Base-by-base conservation (phyloP, 2,888 invertebrate genomes). In the Phragmatobia fuliginosa region DNA sequence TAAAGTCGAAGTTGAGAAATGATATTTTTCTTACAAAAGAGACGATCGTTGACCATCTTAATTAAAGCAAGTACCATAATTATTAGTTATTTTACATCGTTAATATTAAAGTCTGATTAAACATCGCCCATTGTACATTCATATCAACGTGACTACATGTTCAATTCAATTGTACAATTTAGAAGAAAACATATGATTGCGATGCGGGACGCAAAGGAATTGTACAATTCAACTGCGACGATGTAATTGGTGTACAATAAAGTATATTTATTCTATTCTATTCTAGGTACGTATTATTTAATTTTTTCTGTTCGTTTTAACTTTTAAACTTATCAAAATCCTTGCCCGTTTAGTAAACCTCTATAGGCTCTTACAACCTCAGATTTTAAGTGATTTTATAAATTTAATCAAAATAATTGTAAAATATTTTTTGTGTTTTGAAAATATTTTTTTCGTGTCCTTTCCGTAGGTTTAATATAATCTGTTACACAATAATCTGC, bases 111-210 rank as follows among this genome's bases (percentile, higher is more conserved):
- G 6, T 21, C n/a, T 0, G 1, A 45, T 45, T 21, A 2, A n/a
- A n/a, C 8, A 49, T 8, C 8, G 21, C 45, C n/a, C n/a, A n/a
- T n/a, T n/a, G n/a, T n/a, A n/a, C n/a, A n/a, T n/a, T n/a, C n/a
- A n/a, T n/a, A n/a, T n/a, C n/a, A n/a, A n/a, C n/a, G n/a, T n/a
- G n/a, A n/a, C n/a, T n/a, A n/a, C n/a, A n/a, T n/a, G n/a, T n/a
- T n/a, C n/a, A n/a, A n/a, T n/a, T n/a, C n/a, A n/a, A n/a, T n/a
- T n/a, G n/a, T n/a, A n/a, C n/a, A n/a, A n/a, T n/a, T 77, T 66
- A 66, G 67, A 74, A 73, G 70, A 76, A 84, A 84, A 70, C 64
- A 64, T 67, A 59, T 75, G 71, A 76, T 74, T 66, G 69, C 70
- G n/a, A 49, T 70, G 61, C 52, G 73, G 72, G 70, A 75, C 63